Percentiles rank a stretch among this genome's conserved stretches.
Evolutionary conservation across 64 coral and sea anemone species (phyloP).

Genomic region (Dendronephthya gigantea): DNA sequence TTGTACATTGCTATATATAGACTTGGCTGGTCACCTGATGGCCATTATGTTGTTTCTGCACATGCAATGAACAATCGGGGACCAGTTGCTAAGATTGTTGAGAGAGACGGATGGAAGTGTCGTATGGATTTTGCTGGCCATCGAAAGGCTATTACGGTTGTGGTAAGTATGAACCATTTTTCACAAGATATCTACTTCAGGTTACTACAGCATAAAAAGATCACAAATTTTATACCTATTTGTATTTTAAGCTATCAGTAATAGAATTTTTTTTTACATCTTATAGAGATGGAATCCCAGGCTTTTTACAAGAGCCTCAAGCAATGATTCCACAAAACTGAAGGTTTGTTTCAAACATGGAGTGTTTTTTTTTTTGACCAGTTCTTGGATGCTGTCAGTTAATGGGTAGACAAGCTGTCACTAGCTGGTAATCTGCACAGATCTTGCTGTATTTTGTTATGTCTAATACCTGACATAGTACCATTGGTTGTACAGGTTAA

Average conservation of each 20-base stretch:
- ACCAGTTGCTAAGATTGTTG: conserved; percentile 91
- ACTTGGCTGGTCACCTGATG: conserved; percentile 83
- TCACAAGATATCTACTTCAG: too few species aligned
- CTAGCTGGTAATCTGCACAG: too few species aligned
- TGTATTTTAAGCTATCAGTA: background rate
- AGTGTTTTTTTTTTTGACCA: too few species aligned
- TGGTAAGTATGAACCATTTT: conserved; percentile 70
- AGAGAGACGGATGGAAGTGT: conserved; percentile 93
- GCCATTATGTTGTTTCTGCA: conserved; percentile 94
- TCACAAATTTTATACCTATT: background rate
- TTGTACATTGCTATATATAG: too few species aligned
- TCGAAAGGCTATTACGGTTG: conserved; percentile 88
- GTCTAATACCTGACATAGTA: too few species aligned
- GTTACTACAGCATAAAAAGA: too few species aligned
- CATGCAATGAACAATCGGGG: conserved; percentile 99
- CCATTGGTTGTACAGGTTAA: background rate
- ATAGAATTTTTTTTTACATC: too few species aligned
- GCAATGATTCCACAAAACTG: background rate
- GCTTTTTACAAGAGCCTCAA: background rate
- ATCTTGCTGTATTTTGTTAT: too few species aligned
- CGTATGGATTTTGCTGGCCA: conserved; percentile 98
- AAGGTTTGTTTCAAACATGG: background rate
- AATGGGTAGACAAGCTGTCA: too few species aligned
- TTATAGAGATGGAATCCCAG: conserved; percentile 6
- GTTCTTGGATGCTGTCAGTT: too few species aligned